phyloP scores from a whole-genome alignment of 2,888 invertebrate genomes.

The Mystacides longicornis region DNA sequence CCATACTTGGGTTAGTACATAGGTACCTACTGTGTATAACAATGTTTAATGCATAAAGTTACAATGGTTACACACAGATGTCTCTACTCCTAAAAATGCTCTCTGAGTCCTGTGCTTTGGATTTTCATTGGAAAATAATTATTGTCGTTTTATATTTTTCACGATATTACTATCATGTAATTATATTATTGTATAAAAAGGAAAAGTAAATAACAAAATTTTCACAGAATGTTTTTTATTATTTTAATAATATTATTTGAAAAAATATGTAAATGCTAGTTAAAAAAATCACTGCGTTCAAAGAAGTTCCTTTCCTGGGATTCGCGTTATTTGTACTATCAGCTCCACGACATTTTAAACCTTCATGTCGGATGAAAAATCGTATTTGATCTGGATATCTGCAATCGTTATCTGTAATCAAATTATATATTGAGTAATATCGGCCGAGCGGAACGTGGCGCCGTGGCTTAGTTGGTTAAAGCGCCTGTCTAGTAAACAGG shows the following conservation, averaged over 20 bases:
- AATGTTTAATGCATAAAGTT: not conserved
- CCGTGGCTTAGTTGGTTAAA: conserved; percentile 37
- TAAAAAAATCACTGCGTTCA: not conserved
- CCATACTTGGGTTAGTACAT: too few species aligned
- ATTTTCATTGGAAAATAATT: too few species aligned
- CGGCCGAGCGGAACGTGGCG: conserved; percentile 31
- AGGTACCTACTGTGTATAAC: too few species aligned
- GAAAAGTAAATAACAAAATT: not conserved
- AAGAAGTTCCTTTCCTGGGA: too few species aligned
- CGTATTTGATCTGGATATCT: conserved; percentile 59
- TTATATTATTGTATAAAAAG: not conserved
- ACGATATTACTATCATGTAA: too few species aligned
- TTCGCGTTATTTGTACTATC: conserved; percentile 4
- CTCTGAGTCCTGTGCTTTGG: too few species aligned
- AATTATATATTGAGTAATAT: conserved; percentile 33
- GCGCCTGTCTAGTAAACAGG: conserved; percentile 26
- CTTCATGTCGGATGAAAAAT: conserved; percentile 44
- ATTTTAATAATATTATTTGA: not conserved
- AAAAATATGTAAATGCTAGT: not conserved
- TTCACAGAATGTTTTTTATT: not conserved
- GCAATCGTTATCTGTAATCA: conserved; percentile 59
- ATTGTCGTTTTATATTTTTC: too few species aligned
- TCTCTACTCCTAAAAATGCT: too few species aligned
- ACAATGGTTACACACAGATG: not conserved
- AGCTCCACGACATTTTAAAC: conserved; percentile 39